Base-by-base conservation (phyloP, 1,140 invertebrate species). In the Lepidurus arcticus region DNA sequence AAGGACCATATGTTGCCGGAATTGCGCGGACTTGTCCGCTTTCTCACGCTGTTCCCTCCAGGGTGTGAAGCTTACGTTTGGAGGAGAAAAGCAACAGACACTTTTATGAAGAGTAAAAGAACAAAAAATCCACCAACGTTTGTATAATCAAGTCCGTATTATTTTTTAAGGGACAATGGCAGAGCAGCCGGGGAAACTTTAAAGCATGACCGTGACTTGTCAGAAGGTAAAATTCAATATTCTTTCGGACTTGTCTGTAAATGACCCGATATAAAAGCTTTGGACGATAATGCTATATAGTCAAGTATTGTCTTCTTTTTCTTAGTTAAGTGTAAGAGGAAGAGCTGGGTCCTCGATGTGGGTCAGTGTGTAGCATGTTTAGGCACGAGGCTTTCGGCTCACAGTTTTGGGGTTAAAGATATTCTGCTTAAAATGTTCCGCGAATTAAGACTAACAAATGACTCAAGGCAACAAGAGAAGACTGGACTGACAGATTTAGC, bases 1-100 rank as follows among this genome's bases (percentile, higher is more conserved):
- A 65, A 65, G 13, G 53, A 65, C 53, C 53, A 65, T 65, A 65
- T 65, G 53, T 65, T 65, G 53, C 53, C 53, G 53, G 21, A 65
- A 7, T 9, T 13, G 16, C 16, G n/a, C 10, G 16, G 45, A 47
- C 6, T 47, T 47, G 45, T 16, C 53, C 53, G 53, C 53, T 65
- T 65, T 65, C 53, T 65, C 53, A 65, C 53, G 53, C 6, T 65
- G 45, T 65, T 65, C 53, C 13, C 34, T 34, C 34, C 34, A 34
- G 34, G 34, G 34, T 34, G 34, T 34, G 34, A 34, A 4, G 34
- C 34, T 34, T 34, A 1, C 53, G 4, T 65, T 65, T 21, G 53
- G 53, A 7, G n/a, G 53, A 21, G 53, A 65, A 16, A 13, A n/a
- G 21, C 53, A 7, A n/a, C 9, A 7, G 21, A 65, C 16, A n/a